Conservation (phyloP, 1,140 invertebrate species). For the Eumeta japonica region DNA sequence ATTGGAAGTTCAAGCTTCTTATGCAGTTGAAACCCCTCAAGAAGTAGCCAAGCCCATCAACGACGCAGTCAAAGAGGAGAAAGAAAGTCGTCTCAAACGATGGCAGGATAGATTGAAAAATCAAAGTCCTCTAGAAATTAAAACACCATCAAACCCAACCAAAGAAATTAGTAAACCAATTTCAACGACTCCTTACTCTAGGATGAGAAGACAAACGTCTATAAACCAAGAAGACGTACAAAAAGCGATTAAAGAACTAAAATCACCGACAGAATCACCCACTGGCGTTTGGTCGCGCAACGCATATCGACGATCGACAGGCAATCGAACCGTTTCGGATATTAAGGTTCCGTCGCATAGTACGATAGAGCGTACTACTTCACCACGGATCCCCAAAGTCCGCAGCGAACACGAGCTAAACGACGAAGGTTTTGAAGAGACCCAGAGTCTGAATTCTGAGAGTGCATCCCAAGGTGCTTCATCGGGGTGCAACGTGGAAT, state of each 20-base stretch:
- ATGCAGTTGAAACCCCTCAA: slow-evolving; percentile 36
- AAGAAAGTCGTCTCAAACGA: slow-evolving; percentile 62
- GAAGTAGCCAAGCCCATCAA: slow-evolving; percentile 33
- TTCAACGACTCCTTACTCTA: slow-evolving; percentile 28
- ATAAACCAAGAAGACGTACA: slow-evolving; percentile 66
- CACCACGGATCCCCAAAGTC: slow-evolving; percentile 43
- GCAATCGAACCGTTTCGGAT: slow-evolving; percentile 26
- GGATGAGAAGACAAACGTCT: slow-evolving; percentile 58
- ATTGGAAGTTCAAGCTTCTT: slow-evolving; percentile 49
- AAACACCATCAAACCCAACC: slow-evolving; percentile 25
- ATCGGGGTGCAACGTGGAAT: slow-evolving; percentile 69
- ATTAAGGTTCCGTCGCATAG: slow-evolving; percentile 15
- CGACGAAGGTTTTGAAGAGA: slow-evolving; percentile 89
- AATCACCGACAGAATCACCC: slow-evolving; percentile 60
- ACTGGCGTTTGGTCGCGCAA: slow-evolving; percentile 56
- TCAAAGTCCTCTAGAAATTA: slow-evolving; percentile 36
- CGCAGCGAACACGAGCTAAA: slow-evolving; percentile 69
- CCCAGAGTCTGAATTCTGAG: slow-evolving; percentile 79
- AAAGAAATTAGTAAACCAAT: slow-evolving; percentile 39
- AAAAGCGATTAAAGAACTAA: slow-evolving; percentile 61
- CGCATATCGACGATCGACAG: slow-evolving; percentile 38
- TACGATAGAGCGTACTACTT: slow-evolving; percentile 30
- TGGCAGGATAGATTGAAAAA: slow-evolving; percentile 64
- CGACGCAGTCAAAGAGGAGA: slow-evolving; percentile 54
- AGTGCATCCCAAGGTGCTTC: slow-evolving; percentile 78